Base-by-base conservation (phyloP, 2,113 vertebrate genomes). In the Centropus bengalensis region DNA sequence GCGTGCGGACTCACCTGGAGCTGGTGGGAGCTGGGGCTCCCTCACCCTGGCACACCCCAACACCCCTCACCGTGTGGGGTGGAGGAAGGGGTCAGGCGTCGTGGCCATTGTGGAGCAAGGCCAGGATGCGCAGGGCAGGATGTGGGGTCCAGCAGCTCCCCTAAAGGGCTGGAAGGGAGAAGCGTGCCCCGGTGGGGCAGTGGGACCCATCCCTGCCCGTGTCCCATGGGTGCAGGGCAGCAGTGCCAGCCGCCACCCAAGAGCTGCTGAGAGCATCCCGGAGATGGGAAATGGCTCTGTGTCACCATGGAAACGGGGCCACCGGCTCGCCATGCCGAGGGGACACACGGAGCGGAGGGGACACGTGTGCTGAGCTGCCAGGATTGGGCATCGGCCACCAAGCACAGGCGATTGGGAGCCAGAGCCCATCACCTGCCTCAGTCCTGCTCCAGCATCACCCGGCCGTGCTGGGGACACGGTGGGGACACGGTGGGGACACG, bases 251-350 rank as follows among this genome's bases (percentile, higher is more conserved):
- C 26, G 54, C 54, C 64, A 75, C 33, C 44, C 28, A 3, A 20
- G 77, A 77, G 69, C 82, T 69, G 82, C 83, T 1, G 60, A 71
- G 82, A 93, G 95, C 93, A 90, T 93, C 91, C 56, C 4, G 33
- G 91, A 81, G 91, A 93, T 88, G 84, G 89, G 94, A 91, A 96
- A 93, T 89, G 92, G 93, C 93, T 95, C 87, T 4, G 49, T 84
- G 93, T 96, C 93, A 74, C 95, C 89, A 96, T 96, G 92, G 96
- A 89, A 96, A 96, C 94, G 10, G 83, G 95, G 93, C 94, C 92
- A 91, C 81, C 21, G 24, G 89, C 89, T 89, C 33, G 4, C 88
- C 86, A 68, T 51, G 75, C 80, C 24, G 66, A 93, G 88, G 93
- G 87, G 86, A 95, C 88, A 52, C 10, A 45, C 24, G 2, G 73